Evolutionary conservation across 2,113 vertebrate species (phyloP).

Genomic region (Callionymus lyra): DNA sequence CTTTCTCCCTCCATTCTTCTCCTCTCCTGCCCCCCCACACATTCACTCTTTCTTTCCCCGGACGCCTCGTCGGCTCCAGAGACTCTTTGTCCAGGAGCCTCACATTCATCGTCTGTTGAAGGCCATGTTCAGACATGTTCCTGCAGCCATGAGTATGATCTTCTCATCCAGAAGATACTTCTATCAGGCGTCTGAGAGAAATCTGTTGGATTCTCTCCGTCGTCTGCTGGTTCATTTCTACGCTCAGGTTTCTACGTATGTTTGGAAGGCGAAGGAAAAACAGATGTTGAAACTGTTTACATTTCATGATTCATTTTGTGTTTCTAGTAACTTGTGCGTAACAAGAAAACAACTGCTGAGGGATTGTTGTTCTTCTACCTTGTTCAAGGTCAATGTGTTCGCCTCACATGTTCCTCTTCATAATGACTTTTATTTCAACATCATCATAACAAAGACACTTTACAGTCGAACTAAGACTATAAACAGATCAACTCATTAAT

Average conservation of each 20-base stretch:
- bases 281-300: conserved; percentile 60
- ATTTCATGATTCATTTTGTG: conserved; percentile 46
- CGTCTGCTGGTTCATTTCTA: conserved; percentile 57
- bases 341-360: too few relatives aligned
- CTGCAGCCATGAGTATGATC: too few relatives aligned
- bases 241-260: conserved; percentile 42
- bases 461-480: too few relatives aligned
- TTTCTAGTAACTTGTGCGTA: conserved; percentile 6
- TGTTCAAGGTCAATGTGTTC: too few relatives aligned
- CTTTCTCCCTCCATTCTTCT: conserved; percentile 52
- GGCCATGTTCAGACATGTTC: conserved; percentile 54
- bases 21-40: conserved; percentile 32
- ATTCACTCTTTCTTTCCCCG: conserved; percentile 36
- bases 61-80: conserved; percentile 59
- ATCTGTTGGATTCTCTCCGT: conserved; percentile 54
- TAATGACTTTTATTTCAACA: too few relatives aligned
- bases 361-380: too few relatives aligned
- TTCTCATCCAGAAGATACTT: too few relatives aligned
- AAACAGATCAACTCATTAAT: too few relatives aligned
- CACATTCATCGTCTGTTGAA: conserved; percentile 47
- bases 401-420: too few relatives aligned
- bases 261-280: conserved; percentile 55
- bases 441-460: too few relatives aligned
- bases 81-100: conserved; percentile 58
- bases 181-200: conserved; percentile 56